These are phyloP conservation scores for Garrulus glandarius DNA, from an alignment of 2,797 vertebrate genomes.

Conservation along the genomic window DNA sequence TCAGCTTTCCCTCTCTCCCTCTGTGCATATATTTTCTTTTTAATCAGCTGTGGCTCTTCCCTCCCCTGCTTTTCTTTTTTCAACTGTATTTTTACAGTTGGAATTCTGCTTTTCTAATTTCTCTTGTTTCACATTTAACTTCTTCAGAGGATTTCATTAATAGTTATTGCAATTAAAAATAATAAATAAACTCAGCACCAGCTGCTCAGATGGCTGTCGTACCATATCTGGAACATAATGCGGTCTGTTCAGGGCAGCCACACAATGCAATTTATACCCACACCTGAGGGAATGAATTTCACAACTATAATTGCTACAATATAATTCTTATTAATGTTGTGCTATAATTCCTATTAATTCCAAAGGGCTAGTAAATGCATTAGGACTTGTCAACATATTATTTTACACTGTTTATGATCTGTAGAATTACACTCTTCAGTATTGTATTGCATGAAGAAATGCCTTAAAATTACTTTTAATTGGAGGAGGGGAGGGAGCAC, in stretches of 20 bases:
- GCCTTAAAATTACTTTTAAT: constrained; percentile 64
- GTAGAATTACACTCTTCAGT: constrained; percentile 77
- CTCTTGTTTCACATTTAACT: constrained; percentile 48
- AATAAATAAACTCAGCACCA: constrained; percentile 76
- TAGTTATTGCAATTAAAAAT: constrained; percentile 73
- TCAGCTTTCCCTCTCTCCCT: constrained; percentile 5
- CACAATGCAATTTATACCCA: constrained; percentile 74
- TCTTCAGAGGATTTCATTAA: constrained; percentile 75
- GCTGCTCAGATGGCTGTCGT: constrained; percentile 69
- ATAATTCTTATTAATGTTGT: constrained; percentile 81
- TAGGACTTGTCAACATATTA: constrained; percentile 84
- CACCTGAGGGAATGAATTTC: constrained; percentile 79
- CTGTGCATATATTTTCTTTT: constrained; percentile 38
- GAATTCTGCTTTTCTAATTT: constrained; percentile 51
- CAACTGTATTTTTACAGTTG: constrained; percentile 24
- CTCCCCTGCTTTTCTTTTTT: neutral
- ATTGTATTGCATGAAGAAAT: constrained; percentile 71
- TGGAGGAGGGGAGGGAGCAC: neutral
- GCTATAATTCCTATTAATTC: constrained; percentile 83
- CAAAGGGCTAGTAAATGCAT: constrained; percentile 82
- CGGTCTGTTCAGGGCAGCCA: constrained; percentile 56
- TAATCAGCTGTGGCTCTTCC: constrained; percentile 37
- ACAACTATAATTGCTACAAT: constrained; percentile 79
- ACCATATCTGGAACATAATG: constrained; percentile 53
- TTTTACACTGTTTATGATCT: constrained; percentile 84